A percentile compares a stretch with the other conserved stretches of the same genome.
phyloP scores from a whole-genome alignment of 2,113 vertebrate genomes.

The Paradoxurus hermaphroditus region DNA sequence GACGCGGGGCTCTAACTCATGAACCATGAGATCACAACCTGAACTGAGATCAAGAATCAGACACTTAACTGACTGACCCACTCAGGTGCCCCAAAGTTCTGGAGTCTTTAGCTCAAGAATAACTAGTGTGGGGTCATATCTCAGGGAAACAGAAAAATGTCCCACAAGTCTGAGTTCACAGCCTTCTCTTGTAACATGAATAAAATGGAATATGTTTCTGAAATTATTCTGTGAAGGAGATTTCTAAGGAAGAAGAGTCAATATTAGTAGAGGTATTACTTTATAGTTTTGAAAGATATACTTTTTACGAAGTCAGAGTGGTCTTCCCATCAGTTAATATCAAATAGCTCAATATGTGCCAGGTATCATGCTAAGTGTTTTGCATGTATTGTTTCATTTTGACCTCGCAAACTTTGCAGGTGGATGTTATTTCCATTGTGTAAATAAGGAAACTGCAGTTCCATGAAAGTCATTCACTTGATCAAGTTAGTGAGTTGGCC shows the following conservation, averaged over 20 bases:
- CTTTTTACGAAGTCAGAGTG: not conserved
- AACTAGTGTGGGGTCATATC: not conserved
- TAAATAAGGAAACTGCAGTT: not conserved
- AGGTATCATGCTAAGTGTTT: not conserved
- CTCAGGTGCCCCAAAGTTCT: too few species aligned
- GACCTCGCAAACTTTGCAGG: not conserved
- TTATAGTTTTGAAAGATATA: conserved; percentile 38
- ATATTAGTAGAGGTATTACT: not conserved
- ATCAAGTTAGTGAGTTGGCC: not conserved
- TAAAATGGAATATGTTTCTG: conserved; percentile 25
- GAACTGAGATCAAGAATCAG: too few species aligned
- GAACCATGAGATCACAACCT: too few species aligned
- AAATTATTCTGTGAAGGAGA: not conserved
- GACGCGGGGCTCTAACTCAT: too few species aligned
- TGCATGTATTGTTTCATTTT: not conserved
- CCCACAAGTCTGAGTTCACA: not conserved
- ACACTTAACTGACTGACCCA: too few species aligned
- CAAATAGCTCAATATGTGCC: not conserved
- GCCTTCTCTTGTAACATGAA: not conserved
- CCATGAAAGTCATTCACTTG: not conserved
- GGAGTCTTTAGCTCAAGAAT: not conserved
- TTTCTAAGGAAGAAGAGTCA: conserved; percentile 36
- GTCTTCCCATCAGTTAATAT: not conserved
- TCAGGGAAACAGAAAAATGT: not conserved
- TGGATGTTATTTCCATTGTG: conserved; percentile 1